phyloP scores from a whole-genome alignment of 1,140 invertebrate genomes.

The Cydia amplana region DNA sequence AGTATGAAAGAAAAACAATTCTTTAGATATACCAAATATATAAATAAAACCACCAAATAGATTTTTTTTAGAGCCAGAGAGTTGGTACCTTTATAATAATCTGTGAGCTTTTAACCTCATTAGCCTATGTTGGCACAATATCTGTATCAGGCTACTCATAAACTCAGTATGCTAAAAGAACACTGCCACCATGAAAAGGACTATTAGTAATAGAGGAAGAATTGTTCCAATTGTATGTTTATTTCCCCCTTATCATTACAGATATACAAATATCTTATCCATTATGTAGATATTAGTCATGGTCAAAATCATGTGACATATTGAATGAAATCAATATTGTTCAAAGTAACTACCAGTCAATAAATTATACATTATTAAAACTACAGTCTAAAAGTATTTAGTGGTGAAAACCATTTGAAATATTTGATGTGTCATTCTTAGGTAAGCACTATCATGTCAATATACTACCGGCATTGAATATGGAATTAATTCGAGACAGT shows the following conservation, averaged over 20 bases:
- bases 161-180: no score
- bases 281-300: constrained; percentile 17
- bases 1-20: no score
- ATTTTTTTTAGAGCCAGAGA: no score
- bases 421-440: background rate
- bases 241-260: constrained; percentile 29
- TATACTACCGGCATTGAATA: background rate
- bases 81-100: no score
- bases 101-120: no score
- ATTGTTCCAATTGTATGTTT: constrained; percentile 17
- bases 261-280: constrained; percentile 32
- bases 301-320: background rate
- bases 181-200: background rate
- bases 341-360: background rate
- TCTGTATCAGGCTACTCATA: no score
- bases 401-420: background rate
- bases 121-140: no score
- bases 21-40: no score
- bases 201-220: background rate
- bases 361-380: background rate
- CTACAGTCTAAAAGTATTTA: background rate
- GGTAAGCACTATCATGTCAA: background rate
- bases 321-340: background rate
- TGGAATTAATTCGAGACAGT: background rate
- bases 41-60: no score